Evolutionary conservation across 1,140 invertebrate genomes (phyloP), one percentile per base, ranked within the genome.

Genomic region (Aricia agestis): DNA sequence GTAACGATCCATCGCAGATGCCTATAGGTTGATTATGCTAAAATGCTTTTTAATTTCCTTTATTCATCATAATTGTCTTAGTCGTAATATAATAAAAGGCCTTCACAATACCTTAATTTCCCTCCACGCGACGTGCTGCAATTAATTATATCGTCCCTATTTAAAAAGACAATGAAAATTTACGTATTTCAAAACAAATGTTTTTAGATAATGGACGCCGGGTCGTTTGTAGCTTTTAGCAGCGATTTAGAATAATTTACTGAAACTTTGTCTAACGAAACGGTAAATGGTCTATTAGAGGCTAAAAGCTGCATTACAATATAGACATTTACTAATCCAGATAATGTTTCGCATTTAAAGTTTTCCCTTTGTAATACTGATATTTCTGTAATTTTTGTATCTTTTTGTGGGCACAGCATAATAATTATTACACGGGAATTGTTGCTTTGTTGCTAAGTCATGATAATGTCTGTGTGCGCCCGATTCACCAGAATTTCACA

Each of bases 101-200:
- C 6, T 7, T 52, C 45, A 52, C 45, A 52, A 15, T 15, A 36
- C 45, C 45, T 10, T 9, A 3, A 52, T 13, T 52, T 52, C 2
- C 45, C 9, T 52, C 45, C 45, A 52, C 6, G 45, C 6, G 41
- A 25, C 25, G 25, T 25, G 41, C 45, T 13, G 45, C 45, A 52
- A 52, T 52, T 52, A 52, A 52, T 52, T 52, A 5, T 52, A 52
- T 52, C 45, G 11, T 52, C 45, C 45, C 13, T 52, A 52, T 52
- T 52, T 52, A 52, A 52, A 52, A 52, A 52, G 45, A 52, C 45
- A 52, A 52, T 52, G 45, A 52, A 52, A 52, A 13, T 52, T 52
- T 52, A 52, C 45, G 45, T 52, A 52, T 52, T 52, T 52, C 1
- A 52, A 13, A 52, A 52, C 45, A 52, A 52, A 52, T 52, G 45